A percentile compares a stretch with the other conserved stretches of the same genome.
phyloP scores from a whole-genome alignment of 2,888 invertebrate species.

The Cloeon dipterum region DNA sequence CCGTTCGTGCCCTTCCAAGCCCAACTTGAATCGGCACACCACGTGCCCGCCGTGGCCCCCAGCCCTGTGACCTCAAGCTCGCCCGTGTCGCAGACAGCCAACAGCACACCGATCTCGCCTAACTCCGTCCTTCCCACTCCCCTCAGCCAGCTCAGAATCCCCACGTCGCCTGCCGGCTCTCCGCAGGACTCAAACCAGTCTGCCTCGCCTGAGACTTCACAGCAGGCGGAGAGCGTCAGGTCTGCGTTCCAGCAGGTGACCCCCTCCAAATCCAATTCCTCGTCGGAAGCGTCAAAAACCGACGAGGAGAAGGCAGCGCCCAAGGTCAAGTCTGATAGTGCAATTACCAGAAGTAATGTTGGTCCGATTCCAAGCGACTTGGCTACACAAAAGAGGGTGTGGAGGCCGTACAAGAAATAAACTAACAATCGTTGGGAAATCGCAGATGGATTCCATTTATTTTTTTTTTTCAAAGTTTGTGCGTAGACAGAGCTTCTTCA shows the following conservation, averaged over 20 bases:
- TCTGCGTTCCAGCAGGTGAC: constrained; percentile 1
- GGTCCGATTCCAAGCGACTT: background rate
- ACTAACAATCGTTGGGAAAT: background rate
- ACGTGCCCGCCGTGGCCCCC: background rate
- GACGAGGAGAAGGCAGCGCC: too few species aligned
- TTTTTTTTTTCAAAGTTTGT: too few species aligned
- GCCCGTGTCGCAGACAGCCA: constrained; percentile 1
- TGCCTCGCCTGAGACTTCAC: background rate
- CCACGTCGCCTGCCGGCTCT: too few species aligned
- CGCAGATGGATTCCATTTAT: too few species aligned
- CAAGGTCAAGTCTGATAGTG: background rate
- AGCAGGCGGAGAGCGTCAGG: background rate
- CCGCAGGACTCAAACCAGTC: background rate
- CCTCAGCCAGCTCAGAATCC: background rate
- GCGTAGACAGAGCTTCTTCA: too few species aligned
- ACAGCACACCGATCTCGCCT: background rate
- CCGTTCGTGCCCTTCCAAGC: background rate
- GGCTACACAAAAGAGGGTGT: constrained; percentile 5
- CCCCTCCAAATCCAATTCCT: background rate
- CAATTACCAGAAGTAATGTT: background rate
- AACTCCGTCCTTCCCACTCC: background rate
- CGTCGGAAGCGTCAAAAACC: background rate
- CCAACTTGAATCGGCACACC: background rate
- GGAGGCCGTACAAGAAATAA: constrained; percentile 5
- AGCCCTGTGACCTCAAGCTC: background rate